These are phyloP conservation scores for Pristionchus entomophagus DNA, from an alignment of 2,888 invertebrate genomes.

Conservation along the genomic window DNA sequence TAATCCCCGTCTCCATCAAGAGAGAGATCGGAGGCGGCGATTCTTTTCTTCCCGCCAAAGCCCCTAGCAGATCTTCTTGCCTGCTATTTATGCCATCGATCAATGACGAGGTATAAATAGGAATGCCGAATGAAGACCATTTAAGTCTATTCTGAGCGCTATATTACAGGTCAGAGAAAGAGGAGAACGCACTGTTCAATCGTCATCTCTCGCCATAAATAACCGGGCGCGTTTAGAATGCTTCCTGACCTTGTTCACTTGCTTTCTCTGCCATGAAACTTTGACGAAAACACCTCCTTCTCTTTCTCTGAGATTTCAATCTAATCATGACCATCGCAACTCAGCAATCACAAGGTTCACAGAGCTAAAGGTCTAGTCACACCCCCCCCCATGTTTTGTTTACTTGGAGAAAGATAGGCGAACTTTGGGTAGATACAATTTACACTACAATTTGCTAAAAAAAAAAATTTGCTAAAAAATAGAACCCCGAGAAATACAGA, in stretches of 20 bases:
- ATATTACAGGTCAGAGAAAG: no score
- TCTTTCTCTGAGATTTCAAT: neutral
- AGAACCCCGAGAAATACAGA: no score
- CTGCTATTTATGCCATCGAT: neutral
- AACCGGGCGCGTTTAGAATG: neutral
- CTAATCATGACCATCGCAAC: neutral
- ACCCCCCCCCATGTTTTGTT: no score
- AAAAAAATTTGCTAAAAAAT: no score
- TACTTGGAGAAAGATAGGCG: no score
- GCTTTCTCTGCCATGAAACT: neutral
- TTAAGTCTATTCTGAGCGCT: no score
- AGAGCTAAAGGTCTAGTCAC: no score
- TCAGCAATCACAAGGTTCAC: neutral
- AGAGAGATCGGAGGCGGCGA: neutral
- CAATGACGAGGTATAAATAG: neutral
- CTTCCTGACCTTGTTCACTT: constrained; percentile 4
- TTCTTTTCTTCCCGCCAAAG: neutral
- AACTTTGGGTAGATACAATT: no score
- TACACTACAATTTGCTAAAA: no score
- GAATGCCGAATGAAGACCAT: neutral
- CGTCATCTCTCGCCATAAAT: neutral
- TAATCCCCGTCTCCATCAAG: neutral
- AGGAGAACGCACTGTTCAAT: neutral
- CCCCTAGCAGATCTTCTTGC: neutral
- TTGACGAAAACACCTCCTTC: constrained; percentile 5